A percentile compares a stretch with the other conserved stretches of the same genome.
These are phyloP conservation scores for Heliconius ismenius DNA, from an alignment of 2,888 invertebrate genomes.

Conservation along the genomic window DNA sequence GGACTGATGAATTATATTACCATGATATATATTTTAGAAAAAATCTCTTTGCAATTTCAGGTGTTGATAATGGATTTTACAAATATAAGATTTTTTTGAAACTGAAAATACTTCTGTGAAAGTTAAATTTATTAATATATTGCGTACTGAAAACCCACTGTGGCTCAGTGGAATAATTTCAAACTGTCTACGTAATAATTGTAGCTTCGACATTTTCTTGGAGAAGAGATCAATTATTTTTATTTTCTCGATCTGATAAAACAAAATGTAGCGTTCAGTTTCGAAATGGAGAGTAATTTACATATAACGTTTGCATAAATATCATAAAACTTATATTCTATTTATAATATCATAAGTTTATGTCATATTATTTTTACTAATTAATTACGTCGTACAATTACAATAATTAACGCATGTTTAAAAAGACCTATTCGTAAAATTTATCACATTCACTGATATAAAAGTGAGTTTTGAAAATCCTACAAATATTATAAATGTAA, in stretches of 20 bases:
- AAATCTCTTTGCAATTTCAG: background rate
- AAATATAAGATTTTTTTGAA: too few species aligned
- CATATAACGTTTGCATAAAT: too few species aligned
- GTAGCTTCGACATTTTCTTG: background rate
- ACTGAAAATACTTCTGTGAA: too few species aligned
- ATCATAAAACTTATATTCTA: too few species aligned
- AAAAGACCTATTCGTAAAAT: too few species aligned
- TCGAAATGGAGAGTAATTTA: too few species aligned
- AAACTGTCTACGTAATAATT: background rate
- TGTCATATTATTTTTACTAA: background rate
- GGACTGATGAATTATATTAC: conserved; percentile 7
- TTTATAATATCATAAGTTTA: too few species aligned
- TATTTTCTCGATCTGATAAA: too few species aligned
- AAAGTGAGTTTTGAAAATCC: background rate
- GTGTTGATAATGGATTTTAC: background rate
- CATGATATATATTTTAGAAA: conserved; percentile 1
- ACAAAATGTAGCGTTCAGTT: too few species aligned
- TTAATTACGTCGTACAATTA: background rate
- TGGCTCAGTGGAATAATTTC: background rate
- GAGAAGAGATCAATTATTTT: too few species aligned
- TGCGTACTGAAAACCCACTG: background rate
- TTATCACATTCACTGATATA: too few species aligned
- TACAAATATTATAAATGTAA: background rate
- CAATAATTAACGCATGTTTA: background rate
- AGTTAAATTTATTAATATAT: background rate